phyloP scores from a whole-genome alignment of 2,888 invertebrate genomes.

The Xylophagus ater region DNA sequence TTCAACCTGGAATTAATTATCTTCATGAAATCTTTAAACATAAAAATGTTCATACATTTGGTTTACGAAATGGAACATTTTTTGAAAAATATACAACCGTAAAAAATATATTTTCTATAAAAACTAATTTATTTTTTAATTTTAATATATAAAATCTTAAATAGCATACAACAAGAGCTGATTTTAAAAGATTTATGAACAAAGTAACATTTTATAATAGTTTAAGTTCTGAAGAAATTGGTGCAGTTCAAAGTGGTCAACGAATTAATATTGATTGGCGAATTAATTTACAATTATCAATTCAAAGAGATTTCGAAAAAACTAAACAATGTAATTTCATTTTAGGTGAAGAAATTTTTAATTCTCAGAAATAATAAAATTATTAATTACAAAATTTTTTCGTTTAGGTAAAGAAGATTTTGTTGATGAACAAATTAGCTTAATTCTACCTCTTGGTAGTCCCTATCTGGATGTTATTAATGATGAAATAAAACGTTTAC shows the following conservation, averaged over 20 bases:
- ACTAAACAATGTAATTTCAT: slow-evolving; percentile 65
- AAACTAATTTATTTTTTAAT: slow-evolving; percentile 5
- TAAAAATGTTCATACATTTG: slow-evolving; percentile 56
- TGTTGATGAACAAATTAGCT: slow-evolving; percentile 64
- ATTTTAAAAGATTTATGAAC: slow-evolving; percentile 42
- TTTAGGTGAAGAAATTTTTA: slow-evolving; percentile 43
- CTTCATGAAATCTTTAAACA: slow-evolving; percentile 37
- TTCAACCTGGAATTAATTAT: slow-evolving; percentile 33
- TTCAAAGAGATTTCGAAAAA: slow-evolving; percentile 53
- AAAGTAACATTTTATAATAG: slow-evolving; percentile 45
- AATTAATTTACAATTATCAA: slow-evolving; percentile 59
- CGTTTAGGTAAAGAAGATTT: slow-evolving; percentile 58
- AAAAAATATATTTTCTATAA: slow-evolving; percentile 14
- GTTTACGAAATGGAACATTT: slow-evolving; percentile 61
- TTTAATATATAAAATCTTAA: neutral
- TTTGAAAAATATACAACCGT: slow-evolving; percentile 54
- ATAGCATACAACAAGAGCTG: slow-evolving; percentile 27
- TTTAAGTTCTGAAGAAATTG: slow-evolving; percentile 41
- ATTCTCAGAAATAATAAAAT: neutral
- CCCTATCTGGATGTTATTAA: slow-evolving; percentile 69
- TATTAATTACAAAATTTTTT: slow-evolving; percentile 5
- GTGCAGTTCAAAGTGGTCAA: slow-evolving; percentile 50
- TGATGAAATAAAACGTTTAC: slow-evolving; percentile 65
- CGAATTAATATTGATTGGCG: slow-evolving; percentile 77
- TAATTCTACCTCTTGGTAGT: slow-evolving; percentile 62